phyloP scores from a whole-genome alignment of 2,888 invertebrate genomes.

The Gisinianus flammeolus region DNA sequence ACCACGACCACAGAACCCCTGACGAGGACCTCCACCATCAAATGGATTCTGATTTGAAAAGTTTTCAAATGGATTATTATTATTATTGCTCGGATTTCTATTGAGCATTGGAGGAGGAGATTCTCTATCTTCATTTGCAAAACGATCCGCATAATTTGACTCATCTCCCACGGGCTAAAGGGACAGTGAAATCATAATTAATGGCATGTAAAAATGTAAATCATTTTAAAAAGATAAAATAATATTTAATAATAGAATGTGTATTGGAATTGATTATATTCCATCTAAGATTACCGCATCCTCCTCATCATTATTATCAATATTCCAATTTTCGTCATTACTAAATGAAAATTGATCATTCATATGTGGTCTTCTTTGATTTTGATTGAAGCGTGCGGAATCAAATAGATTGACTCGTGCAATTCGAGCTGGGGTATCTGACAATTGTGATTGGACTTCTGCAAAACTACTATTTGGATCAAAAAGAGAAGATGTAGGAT shows the following conservation, averaged over 20 bases:
- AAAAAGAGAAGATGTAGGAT: no score
- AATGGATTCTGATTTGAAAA: conserved; percentile 40
- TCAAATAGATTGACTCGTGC: conserved; percentile 21
- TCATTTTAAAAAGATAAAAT: neutral
- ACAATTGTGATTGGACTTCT: neutral
- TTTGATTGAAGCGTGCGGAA: no score
- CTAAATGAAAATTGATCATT: neutral
- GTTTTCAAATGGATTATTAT: conserved; percentile 27
- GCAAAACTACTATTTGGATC: neutral
- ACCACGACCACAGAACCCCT: no score
- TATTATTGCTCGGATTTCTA: neutral
- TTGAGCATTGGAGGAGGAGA: conserved; percentile 8
- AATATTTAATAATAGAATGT: neutral
- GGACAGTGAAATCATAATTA: neutral
- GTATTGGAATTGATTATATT: no score
- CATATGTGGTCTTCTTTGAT: neutral
- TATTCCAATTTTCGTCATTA: neutral
- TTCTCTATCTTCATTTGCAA: conserved; percentile 20
- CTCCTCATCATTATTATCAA: neutral
- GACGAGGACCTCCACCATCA: conserved; percentile 10
- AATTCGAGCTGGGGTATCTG: neutral
- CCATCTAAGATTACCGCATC: neutral
- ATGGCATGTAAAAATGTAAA: neutral
- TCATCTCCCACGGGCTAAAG: neutral
- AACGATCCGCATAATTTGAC: neutral